Conservation (phyloP, 2,888 invertebrate species). For the Spodoptera picta region DNA sequence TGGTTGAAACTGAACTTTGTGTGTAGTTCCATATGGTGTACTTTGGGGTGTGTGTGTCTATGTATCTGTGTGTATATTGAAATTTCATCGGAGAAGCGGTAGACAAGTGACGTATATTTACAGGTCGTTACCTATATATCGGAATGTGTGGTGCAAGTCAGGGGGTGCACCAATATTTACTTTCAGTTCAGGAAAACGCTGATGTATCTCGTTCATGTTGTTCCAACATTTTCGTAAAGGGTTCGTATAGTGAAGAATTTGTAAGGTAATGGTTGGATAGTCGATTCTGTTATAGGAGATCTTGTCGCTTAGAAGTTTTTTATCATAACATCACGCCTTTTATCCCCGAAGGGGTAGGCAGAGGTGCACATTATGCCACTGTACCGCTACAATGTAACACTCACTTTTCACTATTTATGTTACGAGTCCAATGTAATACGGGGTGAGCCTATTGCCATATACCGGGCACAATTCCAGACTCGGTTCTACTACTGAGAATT, state of each 20-base stretch:
- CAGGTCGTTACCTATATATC: constrained; percentile 65
- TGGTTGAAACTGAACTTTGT: constrained; percentile 30
- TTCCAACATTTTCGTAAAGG: constrained; percentile 11
- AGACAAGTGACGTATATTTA: constrained; percentile 69
- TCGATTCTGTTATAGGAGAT: too few relatives aligned
- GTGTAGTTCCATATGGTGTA: constrained; percentile 14
- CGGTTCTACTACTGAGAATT: too few relatives aligned
- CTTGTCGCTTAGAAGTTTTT: too few relatives aligned
- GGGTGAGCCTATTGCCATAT: too few relatives aligned
- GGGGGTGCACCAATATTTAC: constrained; percentile 27
- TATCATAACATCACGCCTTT: too few relatives aligned
- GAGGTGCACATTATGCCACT: too few relatives aligned
- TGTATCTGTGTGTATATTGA: constrained; percentile 63
- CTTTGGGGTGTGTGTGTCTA: constrained; percentile 42
- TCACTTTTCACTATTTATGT: too few relatives aligned
- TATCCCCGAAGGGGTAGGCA: too few relatives aligned
- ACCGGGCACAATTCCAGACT: too few relatives aligned
- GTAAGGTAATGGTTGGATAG: too few relatives aligned
- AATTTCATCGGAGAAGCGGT: constrained; percentile 68
- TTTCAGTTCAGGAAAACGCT: constrained; percentile 11
- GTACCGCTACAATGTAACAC: too few relatives aligned
- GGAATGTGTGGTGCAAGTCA: constrained; percentile 51
- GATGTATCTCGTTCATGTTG: constrained; percentile 20
- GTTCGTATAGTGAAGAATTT: not conserved
- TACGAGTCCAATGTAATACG: too few relatives aligned